A percentile compares a stretch with the other conserved stretches of the same genome.
Conservation (phyloP, 2,888 invertebrate species). For the Hybos culiciformis region DNA sequence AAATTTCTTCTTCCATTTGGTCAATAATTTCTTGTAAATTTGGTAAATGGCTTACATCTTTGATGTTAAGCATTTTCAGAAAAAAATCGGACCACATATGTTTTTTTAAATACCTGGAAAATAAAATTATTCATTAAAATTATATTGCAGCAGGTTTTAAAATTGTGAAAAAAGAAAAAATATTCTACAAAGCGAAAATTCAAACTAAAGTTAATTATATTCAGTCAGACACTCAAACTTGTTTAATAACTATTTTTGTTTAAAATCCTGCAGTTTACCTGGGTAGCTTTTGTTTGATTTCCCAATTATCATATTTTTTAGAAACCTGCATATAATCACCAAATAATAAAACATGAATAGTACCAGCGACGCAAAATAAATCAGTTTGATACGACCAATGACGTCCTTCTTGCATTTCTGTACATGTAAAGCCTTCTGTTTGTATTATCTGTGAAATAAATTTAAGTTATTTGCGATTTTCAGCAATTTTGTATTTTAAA, state of each 20-base stretch:
- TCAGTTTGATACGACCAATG: constrained; percentile 96
- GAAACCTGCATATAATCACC: constrained; percentile 80
- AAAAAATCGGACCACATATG: constrained; percentile 74
- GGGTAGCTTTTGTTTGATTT: constrained; percentile 55
- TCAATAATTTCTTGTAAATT: constrained; percentile 40
- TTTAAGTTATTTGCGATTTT: neutral
- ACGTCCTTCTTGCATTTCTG: constrained; percentile 82
- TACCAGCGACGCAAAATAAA: constrained; percentile 79
- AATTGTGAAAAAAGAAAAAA: neutral
- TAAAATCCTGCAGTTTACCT: too few species aligned
- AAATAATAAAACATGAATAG: constrained; percentile 75
- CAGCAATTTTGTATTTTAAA: neutral
- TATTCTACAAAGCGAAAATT: neutral
- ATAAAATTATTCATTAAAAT: constrained; percentile 8
- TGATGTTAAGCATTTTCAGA: constrained; percentile 66
- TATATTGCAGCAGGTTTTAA: neutral
- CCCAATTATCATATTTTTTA: constrained; percentile 50
- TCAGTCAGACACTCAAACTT: too few species aligned
- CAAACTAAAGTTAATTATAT: too few species aligned
- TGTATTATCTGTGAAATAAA: constrained; percentile 45
- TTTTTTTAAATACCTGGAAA: constrained; percentile 53
- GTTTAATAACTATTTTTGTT: too few species aligned
- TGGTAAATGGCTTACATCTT: constrained; percentile 59
- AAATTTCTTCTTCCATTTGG: constrained; percentile 30
- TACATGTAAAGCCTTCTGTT: constrained; percentile 72